These are phyloP conservation scores for Ferdinandea cuprea DNA, from an alignment of 2,888 invertebrate species.

Conservation along the genomic window DNA sequence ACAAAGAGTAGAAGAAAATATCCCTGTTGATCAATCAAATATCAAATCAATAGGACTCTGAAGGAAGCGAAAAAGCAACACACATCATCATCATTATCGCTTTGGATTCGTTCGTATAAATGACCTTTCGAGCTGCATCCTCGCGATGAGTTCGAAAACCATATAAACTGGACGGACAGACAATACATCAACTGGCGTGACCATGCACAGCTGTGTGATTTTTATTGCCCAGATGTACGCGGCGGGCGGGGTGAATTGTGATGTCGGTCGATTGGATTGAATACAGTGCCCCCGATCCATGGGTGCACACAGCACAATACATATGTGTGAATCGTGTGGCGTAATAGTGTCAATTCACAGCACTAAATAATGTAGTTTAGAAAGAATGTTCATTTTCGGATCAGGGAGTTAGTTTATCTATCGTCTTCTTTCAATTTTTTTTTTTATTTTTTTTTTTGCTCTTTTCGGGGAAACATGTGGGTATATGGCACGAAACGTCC, in stretches of 20 bases:
- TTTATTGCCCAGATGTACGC: slow-evolving; percentile 56
- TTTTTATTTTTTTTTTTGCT: too few species aligned
- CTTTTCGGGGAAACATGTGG: slow-evolving; percentile 43
- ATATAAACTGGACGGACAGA: slow-evolving; percentile 61
- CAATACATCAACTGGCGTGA: slow-evolving; percentile 76
- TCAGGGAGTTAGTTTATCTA: background rate
- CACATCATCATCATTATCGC: slow-evolving; percentile 65
- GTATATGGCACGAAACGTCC: slow-evolving; percentile 1
- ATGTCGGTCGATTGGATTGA: slow-evolving; percentile 39
- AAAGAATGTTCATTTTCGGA: slow-evolving; percentile 4
- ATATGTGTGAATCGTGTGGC: slow-evolving; percentile 68
- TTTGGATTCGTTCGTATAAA: slow-evolving; percentile 58
- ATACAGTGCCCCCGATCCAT: slow-evolving; percentile 25
- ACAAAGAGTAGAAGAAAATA: slow-evolving; percentile 14
- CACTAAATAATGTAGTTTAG: slow-evolving; percentile 60
- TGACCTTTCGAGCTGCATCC: slow-evolving; percentile 61
- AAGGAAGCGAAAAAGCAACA: slow-evolving; percentile 27
- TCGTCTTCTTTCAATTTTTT: background rate
- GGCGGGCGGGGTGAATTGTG: slow-evolving; percentile 55
- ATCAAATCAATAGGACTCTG: slow-evolving; percentile 50
- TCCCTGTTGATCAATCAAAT: slow-evolving; percentile 66
- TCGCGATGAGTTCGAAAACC: slow-evolving; percentile 31
- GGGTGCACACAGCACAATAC: slow-evolving; percentile 63
- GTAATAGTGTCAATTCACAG: slow-evolving; percentile 69
- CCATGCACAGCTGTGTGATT: slow-evolving; percentile 75